A percentile compares a stretch with the other conserved stretches of the same genome.
Conservation (phyloP, 2,113 vertebrate genomes). For the Balaeniceps rex region DNA sequence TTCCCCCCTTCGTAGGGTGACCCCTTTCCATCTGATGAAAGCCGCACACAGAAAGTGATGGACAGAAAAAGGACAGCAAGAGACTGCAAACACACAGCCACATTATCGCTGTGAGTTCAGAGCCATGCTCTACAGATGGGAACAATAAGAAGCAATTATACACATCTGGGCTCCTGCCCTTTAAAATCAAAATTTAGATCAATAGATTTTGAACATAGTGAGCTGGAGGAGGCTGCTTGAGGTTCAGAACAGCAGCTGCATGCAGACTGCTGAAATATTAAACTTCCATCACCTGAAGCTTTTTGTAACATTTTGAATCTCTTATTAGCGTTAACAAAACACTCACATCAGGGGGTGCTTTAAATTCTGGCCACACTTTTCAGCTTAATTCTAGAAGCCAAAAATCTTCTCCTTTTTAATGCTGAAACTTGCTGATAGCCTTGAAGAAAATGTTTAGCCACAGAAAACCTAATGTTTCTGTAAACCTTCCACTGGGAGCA, state of each 20-base stretch:
- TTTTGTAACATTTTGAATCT: background rate
- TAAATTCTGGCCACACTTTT: constrained; percentile 8
- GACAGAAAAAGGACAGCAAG: background rate
- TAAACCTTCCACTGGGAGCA: background rate
- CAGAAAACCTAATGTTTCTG: background rate
- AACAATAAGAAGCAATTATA: background rate
- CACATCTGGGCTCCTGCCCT: constrained; percentile 10
- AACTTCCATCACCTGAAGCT: background rate
- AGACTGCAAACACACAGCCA: background rate
- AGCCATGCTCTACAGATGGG: background rate
- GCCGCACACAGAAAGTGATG: background rate
- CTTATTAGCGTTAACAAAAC: constrained; percentile 37
- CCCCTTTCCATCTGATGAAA: background rate
- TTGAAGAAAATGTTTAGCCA: background rate
- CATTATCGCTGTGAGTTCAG: background rate
- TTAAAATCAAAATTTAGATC: background rate
- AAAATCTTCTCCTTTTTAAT: background rate
- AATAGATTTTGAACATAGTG: background rate
- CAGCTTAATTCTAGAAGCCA: constrained; percentile 3
- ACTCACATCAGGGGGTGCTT: background rate
- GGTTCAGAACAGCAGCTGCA: background rate
- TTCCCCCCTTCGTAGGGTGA: background rate
- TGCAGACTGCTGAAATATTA: background rate
- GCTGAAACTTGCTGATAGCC: background rate
- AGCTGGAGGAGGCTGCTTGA: background rate